A percentile compares a stretch with the other conserved stretches of the same genome.
Evolutionary conservation across 2,888 invertebrate species (phyloP).

Genomic region (Drosophila peninsularis): DNA sequence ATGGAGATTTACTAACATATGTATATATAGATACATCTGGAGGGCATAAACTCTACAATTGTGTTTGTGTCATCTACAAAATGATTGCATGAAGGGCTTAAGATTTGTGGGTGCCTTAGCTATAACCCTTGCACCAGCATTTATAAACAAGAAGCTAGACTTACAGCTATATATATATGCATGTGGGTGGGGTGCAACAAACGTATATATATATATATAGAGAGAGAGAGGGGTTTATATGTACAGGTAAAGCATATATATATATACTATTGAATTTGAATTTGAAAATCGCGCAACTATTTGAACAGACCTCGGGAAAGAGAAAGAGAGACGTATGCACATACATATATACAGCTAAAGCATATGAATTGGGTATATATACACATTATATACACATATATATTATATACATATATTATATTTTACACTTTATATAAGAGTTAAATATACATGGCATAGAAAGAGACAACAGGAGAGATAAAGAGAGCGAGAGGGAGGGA

Average conservation of each 20-base stretch:
- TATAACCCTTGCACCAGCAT: conserved; percentile 43
- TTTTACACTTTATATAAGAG: not conserved
- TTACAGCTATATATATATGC: not conserved
- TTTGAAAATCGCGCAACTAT: not conserved
- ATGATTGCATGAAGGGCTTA: conserved; percentile 29
- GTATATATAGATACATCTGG: conserved; percentile 1
- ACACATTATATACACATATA: not conserved
- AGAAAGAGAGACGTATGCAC: not conserved
- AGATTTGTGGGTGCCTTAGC: conserved; percentile 19
- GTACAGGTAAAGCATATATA: conserved; percentile 13
- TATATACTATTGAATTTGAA: not conserved
- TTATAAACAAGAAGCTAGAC: not conserved
- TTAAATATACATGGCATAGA: conserved; percentile 19
- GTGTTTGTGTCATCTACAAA: conserved; percentile 43
- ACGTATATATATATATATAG: not conserved
- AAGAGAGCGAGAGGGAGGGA: not conserved
- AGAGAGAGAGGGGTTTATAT: not conserved
- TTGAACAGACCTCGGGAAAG: not conserved
- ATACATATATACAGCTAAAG: not conserved
- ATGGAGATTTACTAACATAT: not conserved
- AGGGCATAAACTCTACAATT: not conserved
- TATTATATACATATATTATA: not conserved
- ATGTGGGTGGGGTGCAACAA: not conserved
- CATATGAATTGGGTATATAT: not conserved
- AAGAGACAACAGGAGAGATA: not conserved